Base-by-base conservation (phyloP, 2,888 invertebrate species). In the Lepidonotus clava region DNA sequence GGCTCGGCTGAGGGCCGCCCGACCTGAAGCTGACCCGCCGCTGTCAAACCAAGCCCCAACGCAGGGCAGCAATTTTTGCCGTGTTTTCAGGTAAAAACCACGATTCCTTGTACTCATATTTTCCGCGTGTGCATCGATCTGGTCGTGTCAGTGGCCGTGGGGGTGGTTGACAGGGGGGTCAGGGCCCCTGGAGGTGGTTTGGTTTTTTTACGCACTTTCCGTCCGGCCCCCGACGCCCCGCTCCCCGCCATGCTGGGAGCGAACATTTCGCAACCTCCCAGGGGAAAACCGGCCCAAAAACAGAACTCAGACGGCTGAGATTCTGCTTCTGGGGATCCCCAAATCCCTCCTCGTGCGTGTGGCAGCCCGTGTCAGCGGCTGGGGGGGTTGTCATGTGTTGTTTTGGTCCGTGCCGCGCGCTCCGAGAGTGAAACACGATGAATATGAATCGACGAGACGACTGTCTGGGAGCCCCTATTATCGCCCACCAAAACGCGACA, bases 21-120 rank as follows among this genome's bases (percentile, higher is more conserved):
- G 76, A 76, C 76, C 76, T 76, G n/a, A n/a, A 36, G 76, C 76
- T 76, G 76, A 76, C 76, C 76, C 38, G 76, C 76, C 36, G 76
- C 76, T 76, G 76, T 76, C 76, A 76, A 40, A 76, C 38, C 38
- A 38, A 67, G 28, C 76, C 36, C 21, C 61, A 11, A 61, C 28
- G 28, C 21, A 53, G 61, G 24, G 61, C 61, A 24, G 61, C 61
- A 61, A 61, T 61, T 61, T 61, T 61, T 11, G 61, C 61, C 61
- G 61, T 28, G 61, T 61, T 61, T 61, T 61, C 61, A 76, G 76
- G 76, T 76, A 76, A 76, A 76, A 76, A 76, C 36, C n/a, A 76
- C 38, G 38, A 76, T 36, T 76, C 18, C 40, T 76, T 76, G 18
- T 4, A 36, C 76, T 1, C 21, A 40, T 76, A n/a, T 36, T 18